A percentile compares a stretch with the other conserved stretches of the same genome.
Conservation (phyloP, 2,797 vertebrate genomes). For the Chanos chanos region DNA sequence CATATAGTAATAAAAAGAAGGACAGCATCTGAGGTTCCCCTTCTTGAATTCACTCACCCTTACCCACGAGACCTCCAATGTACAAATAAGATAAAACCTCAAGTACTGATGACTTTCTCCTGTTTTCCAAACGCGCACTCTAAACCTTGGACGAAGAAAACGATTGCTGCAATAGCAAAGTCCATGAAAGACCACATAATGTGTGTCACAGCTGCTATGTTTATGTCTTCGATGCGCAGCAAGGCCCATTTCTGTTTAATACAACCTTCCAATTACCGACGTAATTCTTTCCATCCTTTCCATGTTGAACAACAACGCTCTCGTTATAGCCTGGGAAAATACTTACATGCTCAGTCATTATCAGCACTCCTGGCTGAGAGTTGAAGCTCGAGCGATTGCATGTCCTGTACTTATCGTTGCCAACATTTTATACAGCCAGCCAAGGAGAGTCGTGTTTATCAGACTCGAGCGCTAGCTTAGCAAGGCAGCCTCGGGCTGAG, state of each 20-base stretch:
- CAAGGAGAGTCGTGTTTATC: slow-evolving; percentile 27
- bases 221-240: slow-evolving; percentile 46
- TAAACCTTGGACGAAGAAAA: no score
- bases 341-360: background rate
- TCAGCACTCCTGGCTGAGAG: background rate
- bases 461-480: slow-evolving; percentile 29
- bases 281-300: slow-evolving; percentile 10
- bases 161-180: no score
- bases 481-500: background rate
- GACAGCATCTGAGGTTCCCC: no score
- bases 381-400: no score
- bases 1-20: no score
- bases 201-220: slow-evolving; percentile 25
- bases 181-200: no score
- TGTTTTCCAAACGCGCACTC: no score
- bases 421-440: background rate
- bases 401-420: background rate
- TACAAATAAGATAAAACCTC: no score
- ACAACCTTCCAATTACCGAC: slow-evolving; percentile 33
- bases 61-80: no score
- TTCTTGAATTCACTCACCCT: no score
- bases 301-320: slow-evolving; percentile 36
- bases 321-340: background rate
- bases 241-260: slow-evolving; percentile 54
- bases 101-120: no score